Evolutionary conservation across 2,113 vertebrate species (phyloP), one percentile per base, ranked within the genome.

Genomic region (Eulacestoma nigropectus): DNA sequence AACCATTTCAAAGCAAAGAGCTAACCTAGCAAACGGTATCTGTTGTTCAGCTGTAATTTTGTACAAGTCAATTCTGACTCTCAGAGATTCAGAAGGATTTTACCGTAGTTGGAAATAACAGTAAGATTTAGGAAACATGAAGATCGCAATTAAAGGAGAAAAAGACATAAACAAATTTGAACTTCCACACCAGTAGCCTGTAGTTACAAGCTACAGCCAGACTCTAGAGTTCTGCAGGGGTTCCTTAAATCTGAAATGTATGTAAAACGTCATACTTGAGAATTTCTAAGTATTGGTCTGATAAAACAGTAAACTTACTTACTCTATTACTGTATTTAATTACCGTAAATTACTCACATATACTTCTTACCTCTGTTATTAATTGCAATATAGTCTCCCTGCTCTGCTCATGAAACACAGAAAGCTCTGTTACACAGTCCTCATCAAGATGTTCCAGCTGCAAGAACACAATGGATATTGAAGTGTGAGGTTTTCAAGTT

Each of bases 341-440:
- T 70, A 62, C 7, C 29, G 7, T 52, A 33, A 81, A 21, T 57
- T 25, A 76, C 11, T 55, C 33, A 50, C 30, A 32, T 5, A 39
- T 23, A 49, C 27, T 56, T 46, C 92, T 95, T 98, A 98, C 99
- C 99, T 99, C 96, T 46, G 98, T 98, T 83, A 99, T 97, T 52
- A 99, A 95, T 10, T 97, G 90, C 42, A 97, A 82, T 95, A 98
- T 98, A 86, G 95, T 98, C 77, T 98, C 95, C 93, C 96, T 98
- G 89, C 98, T 99, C 42, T 94, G 97, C 85, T 98, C 98, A 91
- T 98, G 96, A 95, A 98, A 97, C 60, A 99, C 98, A 12, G 99
- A 98, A 97, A 99, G 99, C 95, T 99, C 99, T 26, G 98, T 98
- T 87, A 99, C 29, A 10, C 99, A 99, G 96, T 99, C 99, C 90